Conservation (phyloP, 2,888 invertebrate species). For the Hydropsyche betteni region DNA sequence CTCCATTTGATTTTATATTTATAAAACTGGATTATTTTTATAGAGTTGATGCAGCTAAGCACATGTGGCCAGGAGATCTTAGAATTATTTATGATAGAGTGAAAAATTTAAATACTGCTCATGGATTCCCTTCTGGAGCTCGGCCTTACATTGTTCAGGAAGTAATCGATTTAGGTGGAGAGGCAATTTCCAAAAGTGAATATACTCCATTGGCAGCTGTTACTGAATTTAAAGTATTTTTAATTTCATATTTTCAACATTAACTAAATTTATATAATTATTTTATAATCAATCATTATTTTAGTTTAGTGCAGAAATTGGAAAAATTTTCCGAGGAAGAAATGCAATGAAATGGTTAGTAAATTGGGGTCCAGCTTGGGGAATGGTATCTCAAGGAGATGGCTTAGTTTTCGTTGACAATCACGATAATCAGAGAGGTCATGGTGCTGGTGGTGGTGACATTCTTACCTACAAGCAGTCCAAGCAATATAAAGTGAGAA, state of each 20-base stretch:
- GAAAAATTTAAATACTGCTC: slow-evolving; percentile 66
- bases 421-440: slow-evolving; percentile 85
- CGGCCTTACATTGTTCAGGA: slow-evolving; percentile 76
- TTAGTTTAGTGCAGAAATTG: slow-evolving; percentile 65
- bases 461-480: slow-evolving; percentile 76
- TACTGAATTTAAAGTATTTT: slow-evolving; percentile 74
- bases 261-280: neutral
- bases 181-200: slow-evolving; percentile 60
- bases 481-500: slow-evolving; percentile 71
- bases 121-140: slow-evolving; percentile 68
- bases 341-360: slow-evolving; percentile 66
- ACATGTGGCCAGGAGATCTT: slow-evolving; percentile 80
- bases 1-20: neutral
- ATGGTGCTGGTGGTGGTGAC: slow-evolving; percentile 63
- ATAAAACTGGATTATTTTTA: neutral
- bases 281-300: slow-evolving; percentile 39
- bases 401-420: slow-evolving; percentile 86
- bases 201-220: slow-evolving; percentile 68
- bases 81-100: slow-evolving; percentile 69
- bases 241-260: neutral
- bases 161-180: slow-evolving; percentile 71
- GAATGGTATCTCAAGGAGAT: slow-evolving; percentile 66
- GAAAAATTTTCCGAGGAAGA: slow-evolving; percentile 66
- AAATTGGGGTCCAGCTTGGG: slow-evolving; percentile 61
- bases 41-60: slow-evolving; percentile 79